Percentiles rank a stretch among this genome's conserved stretches.
Conservation (phyloP, 2,888 invertebrate genomes). For the Apocheima hispidaria region DNA sequence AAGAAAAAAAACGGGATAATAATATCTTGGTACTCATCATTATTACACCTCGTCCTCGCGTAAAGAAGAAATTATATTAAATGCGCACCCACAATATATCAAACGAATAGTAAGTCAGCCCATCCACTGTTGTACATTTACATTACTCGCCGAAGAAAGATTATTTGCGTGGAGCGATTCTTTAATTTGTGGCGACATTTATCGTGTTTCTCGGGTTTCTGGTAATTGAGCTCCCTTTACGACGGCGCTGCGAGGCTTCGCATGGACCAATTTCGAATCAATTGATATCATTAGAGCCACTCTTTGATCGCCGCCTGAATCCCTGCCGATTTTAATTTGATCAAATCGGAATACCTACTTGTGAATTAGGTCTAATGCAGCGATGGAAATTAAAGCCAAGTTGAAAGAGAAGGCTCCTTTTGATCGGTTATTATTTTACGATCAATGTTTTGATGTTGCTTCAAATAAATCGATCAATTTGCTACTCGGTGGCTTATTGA, state of each 20-base stretch:
- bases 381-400: constrained; percentile 38
- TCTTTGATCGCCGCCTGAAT: constrained; percentile 74
- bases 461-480: constrained; percentile 40
- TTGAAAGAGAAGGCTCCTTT: constrained; percentile 40
- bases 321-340: constrained; percentile 70
- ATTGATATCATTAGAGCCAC: constrained; percentile 71
- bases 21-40: no score
- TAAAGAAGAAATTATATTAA: no score
- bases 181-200: constrained; percentile 81
- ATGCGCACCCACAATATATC: no score
- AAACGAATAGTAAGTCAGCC: neutral
- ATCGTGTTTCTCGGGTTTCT: constrained; percentile 76
- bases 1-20: no score
- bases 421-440: constrained; percentile 32
- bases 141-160: constrained; percentile 53
- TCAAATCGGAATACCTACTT: constrained; percentile 65
- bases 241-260: constrained; percentile 62
- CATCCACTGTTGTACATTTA: constrained; percentile 7
- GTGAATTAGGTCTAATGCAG: constrained; percentile 39
- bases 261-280: constrained; percentile 73
- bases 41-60: no score
- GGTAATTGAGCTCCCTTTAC: constrained; percentile 71
- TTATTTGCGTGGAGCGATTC: constrained; percentile 72
- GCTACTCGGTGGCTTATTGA: constrained; percentile 25
- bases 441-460: constrained; percentile 37